Evolutionary conservation across 2,797 vertebrate genomes (phyloP).

Genomic region (Anolis apletophallus): DNA sequence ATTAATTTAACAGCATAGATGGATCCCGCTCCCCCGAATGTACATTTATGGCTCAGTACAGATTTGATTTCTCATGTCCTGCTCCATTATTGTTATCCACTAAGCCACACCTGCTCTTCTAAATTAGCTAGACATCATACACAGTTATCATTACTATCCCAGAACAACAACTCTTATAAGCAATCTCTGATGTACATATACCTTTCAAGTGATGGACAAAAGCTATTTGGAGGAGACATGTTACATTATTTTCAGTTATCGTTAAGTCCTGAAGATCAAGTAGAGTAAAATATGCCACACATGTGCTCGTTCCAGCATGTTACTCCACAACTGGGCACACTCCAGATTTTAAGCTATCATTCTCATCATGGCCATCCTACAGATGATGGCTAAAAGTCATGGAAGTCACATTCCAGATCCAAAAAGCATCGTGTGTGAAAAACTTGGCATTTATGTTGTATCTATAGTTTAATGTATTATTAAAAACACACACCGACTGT

Average conservation of each 20-base stretch:
- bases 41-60: not conserved
- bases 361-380: not conserved
- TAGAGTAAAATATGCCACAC: not conserved
- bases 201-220: not conserved
- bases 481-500: not conserved
- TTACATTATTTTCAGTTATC: not conserved
- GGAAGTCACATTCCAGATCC: no score
- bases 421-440: not conserved
- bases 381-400: not conserved
- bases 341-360: not conserved
- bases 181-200: not conserved
- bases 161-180: conserved; percentile 2
- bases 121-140: not conserved
- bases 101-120: not conserved
- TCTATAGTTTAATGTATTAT: not conserved
- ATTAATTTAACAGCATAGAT: no score
- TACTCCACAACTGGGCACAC: not conserved
- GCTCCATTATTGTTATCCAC: not conserved
- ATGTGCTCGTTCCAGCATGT: not conserved
- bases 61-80: not conserved
- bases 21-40: no score
- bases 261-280: not conserved
- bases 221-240: not conserved
- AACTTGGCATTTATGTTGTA: not conserved
- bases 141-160: not conserved